A percentile compares a stretch with the other conserved stretches of the same genome.
phyloP scores from a whole-genome alignment of 2,797 vertebrate species.

The Zalophus californianus region DNA sequence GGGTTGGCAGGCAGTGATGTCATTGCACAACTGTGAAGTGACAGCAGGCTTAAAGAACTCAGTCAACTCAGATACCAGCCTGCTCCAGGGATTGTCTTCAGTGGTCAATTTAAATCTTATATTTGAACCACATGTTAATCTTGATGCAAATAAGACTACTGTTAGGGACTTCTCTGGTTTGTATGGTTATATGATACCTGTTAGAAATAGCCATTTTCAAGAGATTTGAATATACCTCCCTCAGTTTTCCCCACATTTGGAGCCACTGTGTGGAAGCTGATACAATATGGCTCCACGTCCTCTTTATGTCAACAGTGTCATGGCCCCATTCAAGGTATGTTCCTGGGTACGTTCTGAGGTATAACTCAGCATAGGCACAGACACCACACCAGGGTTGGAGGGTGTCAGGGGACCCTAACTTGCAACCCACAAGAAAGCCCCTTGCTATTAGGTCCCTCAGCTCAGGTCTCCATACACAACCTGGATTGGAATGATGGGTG shows the following conservation, averaged over 20 bases:
- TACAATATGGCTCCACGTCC: accelerated
- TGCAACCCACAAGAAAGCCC: not conserved
- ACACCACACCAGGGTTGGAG: not conserved
- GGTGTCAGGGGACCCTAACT: not conserved
- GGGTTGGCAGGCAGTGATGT: accelerated
- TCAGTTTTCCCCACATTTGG: not conserved
- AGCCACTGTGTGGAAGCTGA: not conserved
- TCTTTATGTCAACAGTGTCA: not conserved
- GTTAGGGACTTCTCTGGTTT: not conserved
- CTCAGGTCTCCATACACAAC: not conserved
- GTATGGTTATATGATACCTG: not conserved
- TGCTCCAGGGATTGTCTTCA: not conserved
- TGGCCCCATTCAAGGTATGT: not conserved
- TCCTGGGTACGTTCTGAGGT: not conserved
- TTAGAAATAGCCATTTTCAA: not conserved
- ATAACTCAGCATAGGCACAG: not conserved
- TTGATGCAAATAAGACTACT: not conserved
- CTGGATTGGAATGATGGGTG: not conserved
- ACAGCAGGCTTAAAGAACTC: not conserved
- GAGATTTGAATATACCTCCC: not conserved
- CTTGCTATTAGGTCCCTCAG: not conserved
- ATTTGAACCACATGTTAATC: not conserved
- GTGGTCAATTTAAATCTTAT: not conserved
- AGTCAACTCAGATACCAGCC: not conserved
- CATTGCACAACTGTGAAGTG: accelerated